Evolutionary conservation across 2,113 vertebrate species (phyloP), one percentile per base, ranked within the genome.

Genomic region (Cygnus atratus): DNA sequence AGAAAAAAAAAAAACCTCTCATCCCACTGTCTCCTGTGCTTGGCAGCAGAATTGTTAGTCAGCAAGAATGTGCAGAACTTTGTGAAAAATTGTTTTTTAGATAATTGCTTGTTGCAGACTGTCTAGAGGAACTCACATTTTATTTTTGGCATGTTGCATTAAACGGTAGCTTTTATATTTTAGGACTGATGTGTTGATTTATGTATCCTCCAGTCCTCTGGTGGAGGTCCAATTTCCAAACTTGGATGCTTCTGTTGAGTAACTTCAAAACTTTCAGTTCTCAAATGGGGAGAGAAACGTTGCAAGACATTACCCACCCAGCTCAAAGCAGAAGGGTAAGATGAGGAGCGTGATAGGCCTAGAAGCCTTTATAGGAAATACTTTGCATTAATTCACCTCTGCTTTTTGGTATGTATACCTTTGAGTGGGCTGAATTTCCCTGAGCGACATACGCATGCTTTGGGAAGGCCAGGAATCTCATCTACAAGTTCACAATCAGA

Each of bases 21-120:
- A 25, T 90, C 80, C 81, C 78, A 9, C 22, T 0, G 6, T 84
- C 79, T 95, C 68, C 80, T 90, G 76, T 54, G 73, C 88, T 95
- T 96, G 95, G 92, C 95, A 93, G 59, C 50, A 87, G 93, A 96
- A 91, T 22, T 84, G 87, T 95, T 94, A 90, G 93, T 95, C 90
- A 96, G 95, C 88, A 97, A 58, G 91, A 96, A 92, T 65, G 83
- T 62, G 92, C 79, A 92, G 93, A 94, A 96, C 90, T 94, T 96
- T 10, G 76, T 96, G 95, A 97, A 93, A 96, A 96, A 96, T 93
- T 72, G 77, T 94, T 93, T 97, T 95, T 92, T 89, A 96, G 96
- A 91, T 96, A 96, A 96, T 96, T 95, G 93, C 67, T 74, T 97
- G 93, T 97, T 96, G 95, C 93, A 94, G 93, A 92, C 88, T 85